Evolutionary conservation across 2,888 invertebrate species (phyloP), one percentile per base, ranked within the genome.

Genomic region (Tortrix viridana): DNA sequence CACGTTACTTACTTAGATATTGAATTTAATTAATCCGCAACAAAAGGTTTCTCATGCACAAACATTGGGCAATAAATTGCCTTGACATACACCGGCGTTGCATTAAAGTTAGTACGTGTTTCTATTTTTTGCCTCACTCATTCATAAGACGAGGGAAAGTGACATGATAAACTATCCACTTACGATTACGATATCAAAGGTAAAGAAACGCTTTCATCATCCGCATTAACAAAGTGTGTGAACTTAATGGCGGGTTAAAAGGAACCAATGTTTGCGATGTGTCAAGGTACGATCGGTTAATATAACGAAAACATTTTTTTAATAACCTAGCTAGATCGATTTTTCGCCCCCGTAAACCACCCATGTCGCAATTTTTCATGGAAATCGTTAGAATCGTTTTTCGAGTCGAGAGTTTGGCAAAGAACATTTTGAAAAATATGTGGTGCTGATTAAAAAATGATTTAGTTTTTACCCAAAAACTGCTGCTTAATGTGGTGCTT

Each of bases 41-140:
- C 63, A 63, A 63, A 63, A 43, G 53, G 48, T 47, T 63, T 63
- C 63, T 47, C 63, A 63, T 53, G 63, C 52, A 32, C 38, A 52
- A 53, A 58, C 57, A 58, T 63, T 63, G 53, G 53, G 43, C 53
- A 52, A 63, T 63, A 58, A 58, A 63, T 57, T 57, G 57, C 63
- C 63, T 63, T 63, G 63, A 63, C 63, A 63, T 53, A 57, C 38
- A 46, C 55, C 16, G 19, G 37, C 50, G 41, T 52, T 47, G 53
- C 57, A 53, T 38, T 52, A 16, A 41, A n/a, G 38, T 32, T 14
- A 14, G 43, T 49, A 14, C 43, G 47, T 22, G 37, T 53, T 43
- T 53, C 22, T 53, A 46, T 57, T 53, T 62, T 63, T 63, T 63
- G 46, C 53, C 7, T 43, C n/a, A 46, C 20, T 19, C 62, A 50